These are phyloP conservation scores for Bergia puertoricense DNA, from an alignment of 92 coral and sea anemone genomes.

Conservation along the genomic window DNA sequence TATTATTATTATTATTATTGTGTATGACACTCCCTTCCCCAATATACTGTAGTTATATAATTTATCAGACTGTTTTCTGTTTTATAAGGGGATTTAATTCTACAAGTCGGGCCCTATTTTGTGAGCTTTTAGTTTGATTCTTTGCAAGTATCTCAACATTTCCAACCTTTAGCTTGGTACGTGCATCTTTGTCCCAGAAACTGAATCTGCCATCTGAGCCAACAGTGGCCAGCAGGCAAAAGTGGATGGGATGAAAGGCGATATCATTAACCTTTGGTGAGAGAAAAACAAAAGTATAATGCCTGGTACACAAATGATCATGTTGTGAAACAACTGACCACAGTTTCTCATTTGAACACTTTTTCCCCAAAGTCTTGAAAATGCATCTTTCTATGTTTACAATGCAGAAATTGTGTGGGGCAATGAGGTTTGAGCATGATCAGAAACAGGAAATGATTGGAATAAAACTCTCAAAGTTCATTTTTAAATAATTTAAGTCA, in stretches of 20 bases:
- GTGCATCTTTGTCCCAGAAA: slow-evolving; percentile 99
- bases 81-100: too few relatives aligned
- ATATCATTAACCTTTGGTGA: slow-evolving; percentile 81
- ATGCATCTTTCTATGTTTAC: not conserved
- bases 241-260: slow-evolving; percentile 92
- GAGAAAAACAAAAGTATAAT: not conserved
- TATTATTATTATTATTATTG: too few relatives aligned
- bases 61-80: too few relatives aligned
- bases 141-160: not conserved
- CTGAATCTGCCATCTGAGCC: slow-evolving; percentile 99
- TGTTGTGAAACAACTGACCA: not conserved
- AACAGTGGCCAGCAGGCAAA: slow-evolving; percentile 90
- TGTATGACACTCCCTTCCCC: too few relatives aligned
- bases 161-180: slow-evolving; percentile 88
- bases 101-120: too few relatives aligned
- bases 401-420: not conserved
- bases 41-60: too few relatives aligned
- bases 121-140: too few relatives aligned
- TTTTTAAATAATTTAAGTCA: too few relatives aligned
- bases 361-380: not conserved
- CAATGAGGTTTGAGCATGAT: too few relatives aligned
- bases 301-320: too few relatives aligned
- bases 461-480: too few relatives aligned
- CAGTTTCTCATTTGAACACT: not conserved
- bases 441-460: too few relatives aligned